phyloP scores from a whole-genome alignment of 1,140 invertebrate genomes.

The Ctenoplectra terminalis region DNA sequence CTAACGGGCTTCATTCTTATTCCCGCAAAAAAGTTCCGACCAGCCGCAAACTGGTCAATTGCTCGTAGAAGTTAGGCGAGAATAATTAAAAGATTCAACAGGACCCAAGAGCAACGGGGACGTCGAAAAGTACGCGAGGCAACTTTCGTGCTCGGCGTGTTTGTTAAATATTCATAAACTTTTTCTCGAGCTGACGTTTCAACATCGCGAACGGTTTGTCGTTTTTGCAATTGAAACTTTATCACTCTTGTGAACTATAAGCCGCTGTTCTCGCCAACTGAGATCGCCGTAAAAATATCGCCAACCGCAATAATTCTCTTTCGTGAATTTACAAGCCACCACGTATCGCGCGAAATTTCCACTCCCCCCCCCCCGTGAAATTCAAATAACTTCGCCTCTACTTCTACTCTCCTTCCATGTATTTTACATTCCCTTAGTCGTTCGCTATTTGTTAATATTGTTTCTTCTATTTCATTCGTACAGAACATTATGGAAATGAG shows the following conservation, averaged over 20 bases:
- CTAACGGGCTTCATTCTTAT: background rate
- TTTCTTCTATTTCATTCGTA: no score
- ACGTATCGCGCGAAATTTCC: background rate
- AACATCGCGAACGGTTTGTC: conserved; percentile 37
- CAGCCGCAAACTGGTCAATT: conserved; percentile 40
- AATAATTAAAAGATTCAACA: conserved; percentile 65
- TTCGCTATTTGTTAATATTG: no score
- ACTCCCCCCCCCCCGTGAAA: background rate
- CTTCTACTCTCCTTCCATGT: background rate
- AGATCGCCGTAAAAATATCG: conserved; percentile 31
- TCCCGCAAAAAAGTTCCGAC: conserved; percentile 28
- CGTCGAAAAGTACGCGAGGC: conserved; percentile 49
- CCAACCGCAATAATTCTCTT: conserved; percentile 21
- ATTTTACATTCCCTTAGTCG: no score
- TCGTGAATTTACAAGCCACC: conserved; percentile 9
- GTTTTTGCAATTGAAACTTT: conserved; percentile 55
- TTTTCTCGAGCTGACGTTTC: conserved; percentile 45
- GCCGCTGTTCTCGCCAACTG: background rate
- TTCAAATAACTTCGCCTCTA: background rate
- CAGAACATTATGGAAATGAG: no score
- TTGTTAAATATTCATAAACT: conserved; percentile 69
- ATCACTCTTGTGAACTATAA: conserved; percentile 16
- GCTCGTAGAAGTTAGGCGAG: conserved; percentile 26
- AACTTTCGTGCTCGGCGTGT: conserved; percentile 47
- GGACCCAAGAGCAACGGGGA: conserved; percentile 3